phyloP scores from a whole-genome alignment of 2,797 vertebrate species.

The Lates japonicus region DNA sequence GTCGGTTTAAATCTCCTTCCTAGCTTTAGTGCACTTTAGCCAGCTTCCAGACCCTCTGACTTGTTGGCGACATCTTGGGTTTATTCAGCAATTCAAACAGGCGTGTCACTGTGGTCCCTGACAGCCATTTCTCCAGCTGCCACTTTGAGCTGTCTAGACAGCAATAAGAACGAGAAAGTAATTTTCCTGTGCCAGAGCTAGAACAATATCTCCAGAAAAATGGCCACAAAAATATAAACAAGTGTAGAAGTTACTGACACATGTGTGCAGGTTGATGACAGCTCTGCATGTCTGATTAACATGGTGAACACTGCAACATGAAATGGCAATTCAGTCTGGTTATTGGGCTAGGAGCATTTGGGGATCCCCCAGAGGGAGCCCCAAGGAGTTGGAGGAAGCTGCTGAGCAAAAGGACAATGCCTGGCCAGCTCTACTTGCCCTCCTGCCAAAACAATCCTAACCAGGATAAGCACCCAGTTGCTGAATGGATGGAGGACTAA shows the following conservation, averaged over 20 bases:
- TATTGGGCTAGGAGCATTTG: background rate
- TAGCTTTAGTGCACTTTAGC: background rate
- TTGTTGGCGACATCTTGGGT: background rate
- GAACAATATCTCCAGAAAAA: background rate
- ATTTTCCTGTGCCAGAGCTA: background rate
- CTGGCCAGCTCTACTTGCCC: background rate
- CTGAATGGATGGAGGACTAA: background rate
- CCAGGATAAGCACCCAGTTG: constrained; percentile 2
- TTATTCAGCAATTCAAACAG: constrained; percentile 2
- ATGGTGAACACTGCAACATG: too few relatives aligned
- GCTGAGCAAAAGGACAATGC: background rate
- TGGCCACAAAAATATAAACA: background rate
- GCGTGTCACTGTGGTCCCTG: background rate
- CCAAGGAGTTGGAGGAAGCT: constrained; percentile 7
- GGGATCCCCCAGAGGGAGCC: constrained; percentile 11
- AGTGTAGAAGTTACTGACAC: background rate
- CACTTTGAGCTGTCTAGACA: background rate
- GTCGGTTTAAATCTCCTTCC: background rate
- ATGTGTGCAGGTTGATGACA: background rate
- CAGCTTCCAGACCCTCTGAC: background rate
- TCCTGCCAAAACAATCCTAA: constrained; percentile 24
- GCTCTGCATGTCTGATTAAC: background rate
- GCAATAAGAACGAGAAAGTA: background rate
- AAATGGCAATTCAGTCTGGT: background rate
- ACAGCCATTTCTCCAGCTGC: background rate